phyloP scores from a whole-genome alignment of 2,888 invertebrate species.

The Teinopalpus imperialis region DNA sequence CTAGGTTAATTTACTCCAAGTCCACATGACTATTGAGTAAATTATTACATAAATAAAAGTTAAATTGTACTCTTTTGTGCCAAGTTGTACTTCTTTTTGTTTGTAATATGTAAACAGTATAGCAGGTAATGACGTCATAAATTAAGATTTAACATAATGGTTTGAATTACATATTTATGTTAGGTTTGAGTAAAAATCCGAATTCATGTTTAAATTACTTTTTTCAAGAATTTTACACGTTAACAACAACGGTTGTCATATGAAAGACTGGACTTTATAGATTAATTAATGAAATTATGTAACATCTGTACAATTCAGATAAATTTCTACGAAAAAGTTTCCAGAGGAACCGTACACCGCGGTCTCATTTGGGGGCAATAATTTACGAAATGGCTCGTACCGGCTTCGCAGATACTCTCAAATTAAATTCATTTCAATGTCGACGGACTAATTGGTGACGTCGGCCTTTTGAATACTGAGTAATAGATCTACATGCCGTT shows the following conservation, averaged over 20 bases:
- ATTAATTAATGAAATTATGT: no score
- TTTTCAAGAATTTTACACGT: not conserved
- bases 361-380: constrained; percentile 15
- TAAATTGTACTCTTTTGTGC: no score
- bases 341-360: not conserved
- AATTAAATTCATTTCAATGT: constrained; percentile 22
- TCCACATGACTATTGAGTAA: no score
- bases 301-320: not conserved
- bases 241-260: not conserved
- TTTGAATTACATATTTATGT: no score
- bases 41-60: no score
- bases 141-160: not conserved
- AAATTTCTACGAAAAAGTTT: constrained; percentile 3
- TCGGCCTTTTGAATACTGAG: constrained; percentile 7
- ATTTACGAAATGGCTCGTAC: constrained; percentile 10
- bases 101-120: no score
- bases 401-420: constrained; percentile 2
- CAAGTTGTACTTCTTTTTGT: no score
- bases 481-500: not conserved
- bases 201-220: no score
- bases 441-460: constrained; percentile 20
- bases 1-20: no score
- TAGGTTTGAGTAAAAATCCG: no score
- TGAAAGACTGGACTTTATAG: not conserved
- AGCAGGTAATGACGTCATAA: constrained; percentile 2